Base-by-base conservation (phyloP, 2,888 invertebrate species). In the Cosmia pyralina region DNA sequence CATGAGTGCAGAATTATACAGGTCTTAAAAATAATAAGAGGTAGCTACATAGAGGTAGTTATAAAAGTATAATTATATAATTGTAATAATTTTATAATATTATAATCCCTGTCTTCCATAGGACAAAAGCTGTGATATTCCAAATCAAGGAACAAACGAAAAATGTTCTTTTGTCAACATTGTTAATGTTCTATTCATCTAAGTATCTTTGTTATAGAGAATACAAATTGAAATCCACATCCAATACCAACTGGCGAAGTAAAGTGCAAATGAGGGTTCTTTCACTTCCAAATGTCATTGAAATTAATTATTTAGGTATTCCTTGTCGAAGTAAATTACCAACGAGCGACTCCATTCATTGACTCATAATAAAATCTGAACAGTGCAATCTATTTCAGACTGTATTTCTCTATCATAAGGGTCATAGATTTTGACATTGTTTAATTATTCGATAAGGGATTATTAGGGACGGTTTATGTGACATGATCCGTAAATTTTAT, bases 251-350 rank as follows among this genome's bases (percentile, higher is more conserved):
- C 68, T 60, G 52, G 70, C 69, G 60, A 79, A 76, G 69, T 69
- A 84, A 87, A 90, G 88, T 90, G 88, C 88, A 90, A 90, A 90
- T 90, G 87, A 87, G 79, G 79, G 85, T 87, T 88, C 88, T 87
- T 90, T 89, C 87, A 88, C 62, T 84, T 58, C 72, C 65, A 83
- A 86, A 85, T 83, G 77, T 78, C 88, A 89, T 88, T 88, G 77
- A 88, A 90, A 89, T 90, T 89, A 90, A 90, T 90, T 90, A 90
- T 90, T 88, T 90, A 88, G 84, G 85, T 87, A 85, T 89, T 88
- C 89, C 84, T 87, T 79, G 82, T 82, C 80, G 84, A 76, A 77
- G 82, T 80, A 84, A 87, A 88, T 89, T 87, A 88, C 79, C 84
- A 83, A 79, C 82, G 87, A 87, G 76, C 74, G 78, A 73, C 75